A percentile compares a stretch with the other conserved stretches of the same genome.
These are phyloP conservation scores for Molossus molossus DNA, from an alignment of 2,797 vertebrate genomes.

Conservation along the genomic window DNA sequence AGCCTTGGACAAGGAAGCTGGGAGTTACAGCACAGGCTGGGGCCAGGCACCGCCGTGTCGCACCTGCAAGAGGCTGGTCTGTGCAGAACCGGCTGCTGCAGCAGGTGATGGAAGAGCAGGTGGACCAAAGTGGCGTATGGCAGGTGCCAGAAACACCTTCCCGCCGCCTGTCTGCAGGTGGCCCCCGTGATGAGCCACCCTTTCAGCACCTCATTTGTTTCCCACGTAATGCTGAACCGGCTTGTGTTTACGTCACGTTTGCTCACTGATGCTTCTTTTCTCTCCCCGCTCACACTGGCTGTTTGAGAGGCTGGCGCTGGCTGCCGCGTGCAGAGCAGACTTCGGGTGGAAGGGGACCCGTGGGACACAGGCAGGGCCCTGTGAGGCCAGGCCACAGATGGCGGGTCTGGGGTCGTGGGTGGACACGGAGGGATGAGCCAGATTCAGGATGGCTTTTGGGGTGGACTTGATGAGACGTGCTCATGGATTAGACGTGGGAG, in stretches of 20 bases:
- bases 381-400: not conserved
- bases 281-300: not conserved
- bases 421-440: not conserved
- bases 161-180: no score
- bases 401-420: not conserved
- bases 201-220: not conserved
- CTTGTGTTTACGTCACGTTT: not conserved
- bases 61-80: not conserved
- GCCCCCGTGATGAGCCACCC: not conserved
- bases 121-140: not conserved
- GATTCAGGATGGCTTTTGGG: not conserved
- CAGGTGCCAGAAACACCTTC: not conserved
- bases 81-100: accelerated
- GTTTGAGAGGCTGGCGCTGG: not conserved
- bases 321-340: not conserved
- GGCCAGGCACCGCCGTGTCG: not conserved
- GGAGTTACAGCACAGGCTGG: not conserved
- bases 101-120: not conserved
- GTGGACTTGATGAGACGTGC: no score
- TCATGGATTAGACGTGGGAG: not conserved
- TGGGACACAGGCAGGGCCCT: not conserved
- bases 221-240: not conserved
- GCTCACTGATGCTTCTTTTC: not conserved
- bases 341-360: not conserved
- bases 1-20: not conserved